Percentiles rank a stretch among this genome's conserved stretches.
Conservation (phyloP, 2,113 vertebrate genomes). For the Hiodon alosoides region DNA sequence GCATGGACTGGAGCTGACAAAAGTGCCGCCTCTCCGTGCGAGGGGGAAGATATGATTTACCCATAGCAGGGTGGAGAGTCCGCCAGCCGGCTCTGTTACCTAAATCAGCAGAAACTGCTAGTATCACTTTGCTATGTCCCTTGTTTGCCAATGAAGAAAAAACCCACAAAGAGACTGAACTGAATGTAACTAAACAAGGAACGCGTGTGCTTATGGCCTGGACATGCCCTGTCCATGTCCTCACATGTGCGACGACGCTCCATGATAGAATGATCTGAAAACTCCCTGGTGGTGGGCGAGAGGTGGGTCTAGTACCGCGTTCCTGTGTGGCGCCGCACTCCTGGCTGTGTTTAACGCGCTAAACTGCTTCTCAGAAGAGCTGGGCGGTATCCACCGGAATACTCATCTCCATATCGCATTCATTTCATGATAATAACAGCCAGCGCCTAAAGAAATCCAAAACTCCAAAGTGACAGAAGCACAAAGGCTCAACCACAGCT, state of each 20-base stretch:
- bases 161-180: slow-evolving; percentile 35
- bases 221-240: not conserved
- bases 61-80: slow-evolving; percentile 25
- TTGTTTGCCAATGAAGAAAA: slow-evolving; percentile 39
- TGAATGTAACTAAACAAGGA: slow-evolving; percentile 52
- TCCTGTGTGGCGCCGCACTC: slow-evolving; percentile 12
- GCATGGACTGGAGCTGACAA: slow-evolving; percentile 16
- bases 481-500: slow-evolving; percentile 3
- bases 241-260: slow-evolving; percentile 54
- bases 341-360: slow-evolving; percentile 35
- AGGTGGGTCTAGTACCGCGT: slow-evolving; percentile 18
- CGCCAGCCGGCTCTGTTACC: slow-evolving; percentile 19
- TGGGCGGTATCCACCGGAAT: slow-evolving; percentile 20
- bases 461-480: slow-evolving; percentile 3
- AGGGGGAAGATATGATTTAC: slow-evolving; percentile 16
- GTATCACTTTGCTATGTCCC: slow-evolving; percentile 49
- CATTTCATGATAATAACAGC: not conserved
- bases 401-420: not conserved
- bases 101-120: slow-evolving; percentile 47
- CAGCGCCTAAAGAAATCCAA: not conserved
- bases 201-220: slow-evolving; percentile 33
- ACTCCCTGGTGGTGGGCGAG: slow-evolving; percentile 9
- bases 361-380: slow-evolving; percentile 21
- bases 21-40: slow-evolving; percentile 15
- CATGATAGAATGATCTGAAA: slow-evolving; percentile 44